Conservation (phyloP, 2,113 vertebrate species). For the Pollachius pollachius region DNA sequence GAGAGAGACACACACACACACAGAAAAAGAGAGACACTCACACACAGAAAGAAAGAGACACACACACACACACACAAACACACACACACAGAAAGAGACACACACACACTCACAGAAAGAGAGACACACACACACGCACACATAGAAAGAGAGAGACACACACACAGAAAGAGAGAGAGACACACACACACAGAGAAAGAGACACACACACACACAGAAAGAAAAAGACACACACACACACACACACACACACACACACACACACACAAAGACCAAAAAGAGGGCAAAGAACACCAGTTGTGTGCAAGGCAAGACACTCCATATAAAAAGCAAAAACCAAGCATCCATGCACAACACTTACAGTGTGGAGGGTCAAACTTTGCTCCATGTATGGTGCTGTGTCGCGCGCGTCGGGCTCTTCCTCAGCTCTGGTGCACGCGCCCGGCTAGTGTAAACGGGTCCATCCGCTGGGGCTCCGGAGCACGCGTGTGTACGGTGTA, state of each 20-base stretch:
- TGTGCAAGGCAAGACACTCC: too few species aligned
- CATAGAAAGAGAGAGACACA: constrained; percentile 20
- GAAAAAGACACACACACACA: background rate
- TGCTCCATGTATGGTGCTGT: constrained; percentile 80
- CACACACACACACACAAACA: constrained; percentile 1
- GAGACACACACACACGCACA: constrained; percentile 5
- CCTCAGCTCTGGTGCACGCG: constrained; percentile 65
- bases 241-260: background rate
- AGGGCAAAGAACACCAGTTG: too few species aligned
- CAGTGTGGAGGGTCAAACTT: constrained; percentile 79
- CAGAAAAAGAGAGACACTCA: too few species aligned
- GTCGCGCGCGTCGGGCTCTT: constrained; percentile 44
- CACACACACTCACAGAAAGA: constrained; percentile 18
- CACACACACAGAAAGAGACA: constrained; percentile 4
- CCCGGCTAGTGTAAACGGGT: constrained; percentile 59
- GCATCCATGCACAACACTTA: constrained; percentile 56
- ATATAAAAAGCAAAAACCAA: background rate
- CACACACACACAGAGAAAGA: constrained; percentile 8
- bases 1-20: too few species aligned
- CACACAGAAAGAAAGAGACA: too few species aligned
- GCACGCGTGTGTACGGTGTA: constrained; percentile 28
- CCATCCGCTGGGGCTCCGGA: constrained; percentile 60
- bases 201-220: background rate
- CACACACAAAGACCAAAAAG: background rate
- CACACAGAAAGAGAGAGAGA: background rate